phyloP scores from a whole-genome alignment of 1,140 invertebrate species.

The Matsumurasca onukii region DNA sequence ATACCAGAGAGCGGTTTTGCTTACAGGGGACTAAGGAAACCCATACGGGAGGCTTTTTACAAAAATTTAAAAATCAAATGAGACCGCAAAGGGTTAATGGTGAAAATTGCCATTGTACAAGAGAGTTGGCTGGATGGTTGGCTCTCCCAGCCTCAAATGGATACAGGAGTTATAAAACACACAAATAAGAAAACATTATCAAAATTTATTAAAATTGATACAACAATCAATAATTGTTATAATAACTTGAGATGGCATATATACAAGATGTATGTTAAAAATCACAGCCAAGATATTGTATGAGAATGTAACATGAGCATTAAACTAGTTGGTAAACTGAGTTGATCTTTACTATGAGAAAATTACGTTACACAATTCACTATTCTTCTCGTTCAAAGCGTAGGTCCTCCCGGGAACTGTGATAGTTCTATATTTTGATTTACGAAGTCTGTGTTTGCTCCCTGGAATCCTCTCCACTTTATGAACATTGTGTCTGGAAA shows the following conservation, averaged over 20 bases:
- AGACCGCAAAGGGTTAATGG: no score
- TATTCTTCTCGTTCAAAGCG: conserved; percentile 75
- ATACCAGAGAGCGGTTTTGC: no score
- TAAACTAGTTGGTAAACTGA: background rate
- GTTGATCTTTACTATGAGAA: conserved; percentile 26
- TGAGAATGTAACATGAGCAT: background rate
- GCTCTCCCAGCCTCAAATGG: no score
- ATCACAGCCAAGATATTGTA: background rate
- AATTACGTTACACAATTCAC: conserved; percentile 65
- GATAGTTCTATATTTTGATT: conserved; percentile 53
- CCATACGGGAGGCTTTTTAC: no score
- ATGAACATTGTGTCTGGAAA: conserved; percentile 61
- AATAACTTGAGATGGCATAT: background rate
- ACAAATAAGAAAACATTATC: no score
- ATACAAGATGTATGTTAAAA: background rate
- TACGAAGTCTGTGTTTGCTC: conserved; percentile 63
- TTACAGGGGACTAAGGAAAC: no score
- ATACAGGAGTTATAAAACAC: no score
- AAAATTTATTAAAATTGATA: no score
- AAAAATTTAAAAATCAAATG: no score
- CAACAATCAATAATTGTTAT: no score
- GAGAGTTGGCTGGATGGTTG: no score
- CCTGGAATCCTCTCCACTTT: conserved; percentile 69
- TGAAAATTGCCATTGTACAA: no score
- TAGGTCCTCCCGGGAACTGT: conserved; percentile 68